Evolutionary conservation across 2,888 invertebrate species (phyloP), one percentile per base, ranked within the genome.

Genomic region (Dysmachus trigonus): DNA sequence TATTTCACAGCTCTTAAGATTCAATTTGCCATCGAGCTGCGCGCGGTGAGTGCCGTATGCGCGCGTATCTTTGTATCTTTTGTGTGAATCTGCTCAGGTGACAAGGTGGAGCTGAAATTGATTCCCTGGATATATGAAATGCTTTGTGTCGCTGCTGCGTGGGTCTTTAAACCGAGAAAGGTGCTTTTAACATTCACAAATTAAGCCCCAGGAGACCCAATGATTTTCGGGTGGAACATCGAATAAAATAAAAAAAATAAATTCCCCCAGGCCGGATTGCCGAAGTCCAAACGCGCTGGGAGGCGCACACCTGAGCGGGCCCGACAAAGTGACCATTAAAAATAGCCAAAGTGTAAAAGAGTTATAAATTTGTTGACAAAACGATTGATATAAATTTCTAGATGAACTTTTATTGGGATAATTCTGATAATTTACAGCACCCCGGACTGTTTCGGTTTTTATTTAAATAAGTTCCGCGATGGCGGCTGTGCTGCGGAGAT

Each of bases 321-420:
- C 72, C 41, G 72, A 83, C 83, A 83, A 83, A 83, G 72, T 18
- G 27, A 83, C 27, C 41, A 83, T 41, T 83, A 71, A 83, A 83
- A 83, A 33, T 83, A 83, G 83, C 83, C 72, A 83, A 83, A 83
- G 38, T 83, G 72, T 83, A 83, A 82, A 82, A 83, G 83, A 83
- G 83, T 83, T 83, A 83, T 83, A 83, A 83, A 83, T 83, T 83
- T 83, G 83, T 83, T 83, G 83, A 83, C 83, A 83, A 83, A 83
- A 83, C 83, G 83, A 83, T 83, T 83, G 83, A 83, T 83, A 83
- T 83, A 83, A 83, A 83, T 83, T 83, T 83, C 41, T 72, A 81
- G 81, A 53, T 53, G 81, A 79, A 79, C 79, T 79, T 79, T 79
- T 79, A 79, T 79, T 79, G 79, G 81, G 51, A 81, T 62, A 51